A percentile compares a stretch with the other conserved stretches of the same genome.
These are phyloP conservation scores for Stegodyphus dumicola DNA, from an alignment of 1,140 invertebrate genomes.

Conservation along the genomic window DNA sequence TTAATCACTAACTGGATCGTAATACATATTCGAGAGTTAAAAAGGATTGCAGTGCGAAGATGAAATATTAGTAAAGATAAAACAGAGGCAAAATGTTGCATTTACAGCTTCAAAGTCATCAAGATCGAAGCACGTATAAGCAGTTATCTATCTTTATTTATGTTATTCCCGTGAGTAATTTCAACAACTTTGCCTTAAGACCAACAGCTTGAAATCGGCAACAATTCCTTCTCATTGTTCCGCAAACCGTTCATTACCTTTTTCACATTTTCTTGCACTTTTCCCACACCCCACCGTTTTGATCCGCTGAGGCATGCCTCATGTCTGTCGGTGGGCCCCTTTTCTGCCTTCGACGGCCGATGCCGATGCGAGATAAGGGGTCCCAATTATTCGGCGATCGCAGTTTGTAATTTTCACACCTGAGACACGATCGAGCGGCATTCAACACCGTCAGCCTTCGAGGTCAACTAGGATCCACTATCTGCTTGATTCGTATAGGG, in stretches of 20 bases:
- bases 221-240: not conserved
- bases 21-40: too few species aligned
- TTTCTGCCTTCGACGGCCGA: not conserved
- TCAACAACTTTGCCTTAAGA: not conserved
- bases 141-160: too few species aligned
- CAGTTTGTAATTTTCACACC: slow-evolving; percentile 57
- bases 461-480: slow-evolving; percentile 40
- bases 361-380: slow-evolving; percentile 44
- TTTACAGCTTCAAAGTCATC: too few species aligned
- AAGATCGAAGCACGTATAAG: too few species aligned
- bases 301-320: not conserved
- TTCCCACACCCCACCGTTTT: slow-evolving; percentile 42
- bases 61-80: too few species aligned
- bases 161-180: too few species aligned
- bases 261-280: not conserved
- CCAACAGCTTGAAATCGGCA: slow-evolving; percentile 4
- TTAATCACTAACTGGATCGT: too few species aligned
- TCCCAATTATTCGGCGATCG: slow-evolving; percentile 46
- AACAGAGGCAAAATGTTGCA: too few species aligned
- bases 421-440: slow-evolving; percentile 27
- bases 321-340: not conserved
- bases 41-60: too few species aligned
- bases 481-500: not conserved
- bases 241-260: slow-evolving; percentile 32
- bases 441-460: slow-evolving; percentile 10